phyloP scores from a whole-genome alignment of 1,140 invertebrate genomes.

The Aphaenogaster floridana region DNA sequence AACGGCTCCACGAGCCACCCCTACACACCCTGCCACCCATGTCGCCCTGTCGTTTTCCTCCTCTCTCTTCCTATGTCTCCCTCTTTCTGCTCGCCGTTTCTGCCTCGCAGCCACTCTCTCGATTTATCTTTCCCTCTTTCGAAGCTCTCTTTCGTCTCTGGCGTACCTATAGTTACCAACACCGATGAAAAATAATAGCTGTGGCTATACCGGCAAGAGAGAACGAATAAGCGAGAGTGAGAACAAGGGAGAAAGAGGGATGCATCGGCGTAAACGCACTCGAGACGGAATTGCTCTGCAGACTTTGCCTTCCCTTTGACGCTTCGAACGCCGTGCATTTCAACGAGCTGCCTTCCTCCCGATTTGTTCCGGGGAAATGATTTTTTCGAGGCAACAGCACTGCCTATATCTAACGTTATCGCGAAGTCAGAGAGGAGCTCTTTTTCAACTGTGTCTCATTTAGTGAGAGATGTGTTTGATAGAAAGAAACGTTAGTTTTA shows the following conservation, averaged over 20 bases:
- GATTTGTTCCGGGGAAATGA: slow-evolving; percentile 76
- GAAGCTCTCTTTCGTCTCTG: slow-evolving; percentile 66
- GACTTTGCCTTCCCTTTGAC: slow-evolving; percentile 77
- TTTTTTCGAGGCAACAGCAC: slow-evolving; percentile 71
- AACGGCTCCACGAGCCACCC: slow-evolving; percentile 73
- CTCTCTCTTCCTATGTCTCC: slow-evolving; percentile 25
- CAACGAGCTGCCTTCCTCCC: slow-evolving; percentile 76
- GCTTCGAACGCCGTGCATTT: slow-evolving; percentile 78
- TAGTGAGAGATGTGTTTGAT: slow-evolving; percentile 5
- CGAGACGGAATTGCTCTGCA: slow-evolving; percentile 76
- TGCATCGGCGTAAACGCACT: slow-evolving; percentile 75
- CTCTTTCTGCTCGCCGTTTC: slow-evolving; percentile 52
- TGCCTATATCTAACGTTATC: slow-evolving; percentile 46
- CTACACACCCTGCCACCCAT: slow-evolving; percentile 45
- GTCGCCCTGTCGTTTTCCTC: slow-evolving; percentile 47
- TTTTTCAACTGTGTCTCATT: slow-evolving; percentile 40
- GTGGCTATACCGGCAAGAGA: slow-evolving; percentile 66
- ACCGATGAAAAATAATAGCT: slow-evolving; percentile 78
- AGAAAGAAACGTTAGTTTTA: slow-evolving; percentile 9
- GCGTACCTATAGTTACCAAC: slow-evolving; percentile 71
- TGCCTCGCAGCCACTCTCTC: slow-evolving; percentile 56
- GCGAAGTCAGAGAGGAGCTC: slow-evolving; percentile 18
- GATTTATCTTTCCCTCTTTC: slow-evolving; percentile 68
- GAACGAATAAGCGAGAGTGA: slow-evolving; percentile 32
- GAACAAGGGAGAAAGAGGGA: slow-evolving; percentile 37